These are phyloP conservation scores for Astropecten irregularis DNA, from an alignment of 53 echinoderm and acorn worm species.

Conservation along the genomic window DNA sequence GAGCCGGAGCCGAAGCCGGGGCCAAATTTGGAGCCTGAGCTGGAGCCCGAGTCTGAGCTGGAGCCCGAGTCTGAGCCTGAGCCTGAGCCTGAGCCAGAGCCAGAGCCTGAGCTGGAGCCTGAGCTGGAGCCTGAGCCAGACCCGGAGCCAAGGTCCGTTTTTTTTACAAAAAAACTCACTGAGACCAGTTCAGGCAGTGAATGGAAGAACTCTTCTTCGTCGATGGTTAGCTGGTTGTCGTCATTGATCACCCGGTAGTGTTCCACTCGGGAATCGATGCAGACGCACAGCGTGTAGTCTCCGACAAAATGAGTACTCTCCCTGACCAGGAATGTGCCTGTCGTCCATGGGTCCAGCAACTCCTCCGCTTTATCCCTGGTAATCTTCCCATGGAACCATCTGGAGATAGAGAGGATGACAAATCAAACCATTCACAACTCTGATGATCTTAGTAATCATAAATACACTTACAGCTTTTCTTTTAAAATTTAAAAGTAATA, in stretches of 20 bases:
- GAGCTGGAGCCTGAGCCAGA: too few relatives aligned
- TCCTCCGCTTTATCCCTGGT: slow-evolving; percentile 83
- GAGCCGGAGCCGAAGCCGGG: too few relatives aligned
- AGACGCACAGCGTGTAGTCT: slow-evolving; percentile 94
- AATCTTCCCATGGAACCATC: slow-evolving; percentile 99
- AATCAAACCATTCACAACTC: too few relatives aligned
- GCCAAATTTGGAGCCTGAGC: too few relatives aligned
- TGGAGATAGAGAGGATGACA: slow-evolving; percentile 20
- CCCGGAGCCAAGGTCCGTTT: too few relatives aligned
- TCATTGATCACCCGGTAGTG: slow-evolving; percentile 89
- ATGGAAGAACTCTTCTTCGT: slow-evolving; percentile 87
- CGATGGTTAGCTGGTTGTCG: slow-evolving; percentile 71
- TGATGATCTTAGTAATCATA: too few relatives aligned
- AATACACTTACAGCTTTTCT: too few relatives aligned
- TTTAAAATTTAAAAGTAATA: too few relatives aligned
- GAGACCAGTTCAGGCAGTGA: slow-evolving; percentile 80
- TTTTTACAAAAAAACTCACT: slow-evolving; percentile 80
- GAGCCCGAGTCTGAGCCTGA: too few relatives aligned
- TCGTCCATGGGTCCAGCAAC: slow-evolving; percentile 60
- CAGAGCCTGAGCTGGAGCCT: too few relatives aligned
- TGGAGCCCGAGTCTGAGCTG: too few relatives aligned
- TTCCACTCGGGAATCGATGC: slow-evolving; percentile 61
- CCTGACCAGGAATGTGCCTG: slow-evolving; percentile 86
- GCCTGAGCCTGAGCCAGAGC: too few relatives aligned
- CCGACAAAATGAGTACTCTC: slow-evolving; percentile 90